A percentile compares a stretch with the other conserved stretches of the same genome.
phyloP scores from a whole-genome alignment of 1,140 invertebrate genomes.

The Scylla paramamosain region DNA sequence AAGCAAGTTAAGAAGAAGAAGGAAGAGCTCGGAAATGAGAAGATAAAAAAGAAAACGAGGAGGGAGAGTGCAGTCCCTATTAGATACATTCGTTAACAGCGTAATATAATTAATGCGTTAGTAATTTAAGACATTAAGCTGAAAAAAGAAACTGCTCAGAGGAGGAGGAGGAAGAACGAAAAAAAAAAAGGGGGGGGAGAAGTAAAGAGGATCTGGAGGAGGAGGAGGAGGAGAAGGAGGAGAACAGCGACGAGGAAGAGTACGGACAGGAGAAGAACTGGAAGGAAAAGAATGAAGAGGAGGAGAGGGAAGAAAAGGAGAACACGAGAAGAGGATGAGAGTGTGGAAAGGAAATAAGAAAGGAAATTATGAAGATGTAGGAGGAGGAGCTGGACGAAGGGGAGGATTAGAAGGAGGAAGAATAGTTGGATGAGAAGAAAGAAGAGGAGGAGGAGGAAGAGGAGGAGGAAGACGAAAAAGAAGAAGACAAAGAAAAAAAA shows the following conservation, averaged over 20 bases:
- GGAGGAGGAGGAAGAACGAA: neutral
- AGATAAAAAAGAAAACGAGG: neutral
- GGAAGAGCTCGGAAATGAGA: neutral
- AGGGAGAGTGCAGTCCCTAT: neutral
- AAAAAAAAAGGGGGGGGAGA: neutral
- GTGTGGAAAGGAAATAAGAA: neutral
- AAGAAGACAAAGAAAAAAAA: neutral
- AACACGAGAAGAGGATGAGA: neutral
- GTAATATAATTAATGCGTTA: constrained; percentile 15
- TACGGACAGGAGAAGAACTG: neutral
- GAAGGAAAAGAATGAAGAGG: neutral
- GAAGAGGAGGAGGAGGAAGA: too few relatives aligned
- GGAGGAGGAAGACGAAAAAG: neutral
- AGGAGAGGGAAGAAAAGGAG: neutral
- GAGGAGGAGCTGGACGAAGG: too few relatives aligned
- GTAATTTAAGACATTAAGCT: neutral
- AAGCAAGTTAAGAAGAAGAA: neutral
- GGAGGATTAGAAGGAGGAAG: too few relatives aligned
- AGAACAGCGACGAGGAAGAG: neutral
- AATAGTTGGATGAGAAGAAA: too few relatives aligned
- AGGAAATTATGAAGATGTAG: too few relatives aligned
- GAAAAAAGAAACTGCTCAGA: neutral
- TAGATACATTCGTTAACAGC: neutral
- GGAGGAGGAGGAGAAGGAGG: neutral
- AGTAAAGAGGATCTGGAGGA: neutral